Evolutionary conservation across 2,113 vertebrate species (phyloP), one percentile per base, ranked within the genome.

Genomic region (Synodontis membranacea): DNA sequence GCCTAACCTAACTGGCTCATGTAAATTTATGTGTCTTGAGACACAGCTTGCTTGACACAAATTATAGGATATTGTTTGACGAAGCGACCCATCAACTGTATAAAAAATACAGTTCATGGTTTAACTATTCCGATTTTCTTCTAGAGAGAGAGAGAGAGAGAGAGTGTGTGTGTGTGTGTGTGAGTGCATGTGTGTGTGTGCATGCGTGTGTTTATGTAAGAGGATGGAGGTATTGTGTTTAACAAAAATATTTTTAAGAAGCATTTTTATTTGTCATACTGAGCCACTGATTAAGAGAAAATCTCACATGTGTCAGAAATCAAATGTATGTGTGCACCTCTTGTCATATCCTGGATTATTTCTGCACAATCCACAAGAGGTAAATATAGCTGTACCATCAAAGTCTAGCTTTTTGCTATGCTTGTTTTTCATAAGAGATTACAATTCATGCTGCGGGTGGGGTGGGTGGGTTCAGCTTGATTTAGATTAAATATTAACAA

Each of bases 401-500:
- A 37, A 37, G 11, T 34, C 28, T 31, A 34, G 75, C 5, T 46
- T 78, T 78, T 85, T 78, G 52, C 31, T 64, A 19, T 50, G 74
- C 37, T 48, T n/a, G 8, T 46, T 85, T 85, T 64, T 76, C 50
- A 76, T 60, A 78, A 46, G 0, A 37, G 21, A 78, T 64, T 56
- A 66, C 25, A 62, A 34, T 76, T 84, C n/a, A 75, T 34, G 46
- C 28, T 46, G 37, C 56, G n/a, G 42, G n/a, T 46, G 25, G 42
- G 3, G 21, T 21, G 62, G 46, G 46, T 4, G 62, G 48, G 60
- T 62, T 75, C 50, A 60, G 23, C n/a, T 85, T 62, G 10, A 39
- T 79, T 66, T 79, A 78, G 19, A 79, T 85, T 58, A 62, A 60
- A 60, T 34, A 37, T 50, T 25, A 66, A 78, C 56, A 79, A 85